These are phyloP conservation scores for Plebejus argus DNA, from an alignment of 2,888 invertebrate species.

Conservation along the genomic window DNA sequence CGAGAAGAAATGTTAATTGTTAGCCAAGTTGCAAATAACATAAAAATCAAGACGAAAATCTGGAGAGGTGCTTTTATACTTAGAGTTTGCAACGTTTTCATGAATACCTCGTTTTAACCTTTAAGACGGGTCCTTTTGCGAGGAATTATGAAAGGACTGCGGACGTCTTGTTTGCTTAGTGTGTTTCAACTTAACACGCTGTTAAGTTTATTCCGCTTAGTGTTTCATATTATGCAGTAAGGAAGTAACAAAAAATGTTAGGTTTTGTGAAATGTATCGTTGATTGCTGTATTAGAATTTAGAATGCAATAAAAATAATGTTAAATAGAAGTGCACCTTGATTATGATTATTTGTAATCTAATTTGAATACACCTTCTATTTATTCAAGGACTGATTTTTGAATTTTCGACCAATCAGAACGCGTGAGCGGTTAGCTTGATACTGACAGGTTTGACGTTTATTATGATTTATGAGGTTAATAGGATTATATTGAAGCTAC, in stretches of 20 bases:
- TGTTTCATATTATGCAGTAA: neutral
- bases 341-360: too few relatives aligned
- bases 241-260: too few relatives aligned
- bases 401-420: too few relatives aligned
- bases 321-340: too few relatives aligned
- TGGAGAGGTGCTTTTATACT: neutral
- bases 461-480: too few relatives aligned
- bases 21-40: neutral
- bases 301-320: too few relatives aligned
- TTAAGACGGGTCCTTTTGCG: neutral
- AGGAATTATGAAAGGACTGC: conserved; percentile 1
- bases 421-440: too few relatives aligned
- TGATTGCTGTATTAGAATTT: too few relatives aligned
- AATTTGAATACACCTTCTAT: too few relatives aligned
- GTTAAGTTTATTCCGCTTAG: neutral
- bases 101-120: conserved; percentile 4
- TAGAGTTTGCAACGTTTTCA: neutral
- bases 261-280: too few relatives aligned
- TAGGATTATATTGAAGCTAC: neutral
- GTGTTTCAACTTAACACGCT: conserved; percentile 11
- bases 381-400: too few relatives aligned
- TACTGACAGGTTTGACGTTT: too few relatives aligned
- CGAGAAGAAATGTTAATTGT: neutral
- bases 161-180: neutral
- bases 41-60: conserved; percentile 1